Conservation (phyloP, 1,140 invertebrate species). For the Caerostris darwini region DNA sequence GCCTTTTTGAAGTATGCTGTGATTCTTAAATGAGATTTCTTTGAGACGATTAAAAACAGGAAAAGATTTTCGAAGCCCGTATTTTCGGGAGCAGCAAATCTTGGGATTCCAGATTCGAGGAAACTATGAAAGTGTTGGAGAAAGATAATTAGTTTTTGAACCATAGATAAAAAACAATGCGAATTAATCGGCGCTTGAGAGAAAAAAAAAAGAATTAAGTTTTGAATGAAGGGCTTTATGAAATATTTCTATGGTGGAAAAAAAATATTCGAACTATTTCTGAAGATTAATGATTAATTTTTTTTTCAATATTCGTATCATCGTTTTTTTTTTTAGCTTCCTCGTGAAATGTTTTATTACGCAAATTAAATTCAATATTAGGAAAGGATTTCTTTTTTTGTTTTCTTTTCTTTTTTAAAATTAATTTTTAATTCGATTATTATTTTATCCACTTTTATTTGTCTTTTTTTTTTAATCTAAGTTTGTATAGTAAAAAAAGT, state of each 20-base stretch:
- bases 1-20: conserved; percentile 63
- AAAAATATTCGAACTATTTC: background rate
- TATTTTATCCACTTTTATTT: too few relatives aligned
- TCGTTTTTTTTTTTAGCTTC: background rate
- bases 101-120: conserved; percentile 26
- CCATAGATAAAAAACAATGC: background rate
- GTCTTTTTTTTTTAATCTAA: too few relatives aligned
- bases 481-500: too few relatives aligned
- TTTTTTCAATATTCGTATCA: background rate
- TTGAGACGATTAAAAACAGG: conserved; percentile 54
- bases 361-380: background rate
- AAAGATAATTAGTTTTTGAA: conserved; percentile 62
- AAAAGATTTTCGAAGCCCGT: too few relatives aligned
- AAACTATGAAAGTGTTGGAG: conserved; percentile 35
- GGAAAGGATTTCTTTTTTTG: background rate
- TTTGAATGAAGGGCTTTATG: background rate
- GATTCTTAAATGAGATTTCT: conserved; percentile 65
- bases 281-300: background rate
- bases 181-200: background rate
- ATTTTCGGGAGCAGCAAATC: background rate
- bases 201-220: too few relatives aligned
- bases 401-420: too few relatives aligned
- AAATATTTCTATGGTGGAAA: background rate
- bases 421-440: too few relatives aligned
- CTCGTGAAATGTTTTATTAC: background rate